These are phyloP conservation scores for Andinoacara biseriatus DNA, from an alignment of 2,113 vertebrate genomes.

Conservation along the genomic window DNA sequence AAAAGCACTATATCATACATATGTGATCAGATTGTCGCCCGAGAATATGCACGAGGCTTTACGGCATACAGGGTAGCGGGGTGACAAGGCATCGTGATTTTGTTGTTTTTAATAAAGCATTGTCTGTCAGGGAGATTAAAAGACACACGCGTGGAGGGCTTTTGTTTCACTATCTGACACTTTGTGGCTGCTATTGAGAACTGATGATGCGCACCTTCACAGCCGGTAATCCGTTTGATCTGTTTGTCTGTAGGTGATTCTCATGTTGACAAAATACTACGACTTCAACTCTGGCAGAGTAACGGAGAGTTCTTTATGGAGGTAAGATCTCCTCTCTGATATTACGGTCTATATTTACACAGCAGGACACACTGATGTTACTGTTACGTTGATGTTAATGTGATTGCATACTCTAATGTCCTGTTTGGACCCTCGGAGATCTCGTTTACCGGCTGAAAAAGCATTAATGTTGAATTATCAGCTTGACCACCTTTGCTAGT, in stretches of 20 bases:
- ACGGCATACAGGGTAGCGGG: not conserved
- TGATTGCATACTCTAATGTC: not conserved
- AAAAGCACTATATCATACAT: not conserved
- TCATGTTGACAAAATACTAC: constrained; percentile 95
- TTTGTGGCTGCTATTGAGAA: constrained; percentile 16
- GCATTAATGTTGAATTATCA: not conserved
- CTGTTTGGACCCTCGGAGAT: not conserved
- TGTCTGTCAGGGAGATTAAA: constrained; percentile 40
- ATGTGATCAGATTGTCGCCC: constrained; percentile 15
- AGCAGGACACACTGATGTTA: constrained; percentile 1
- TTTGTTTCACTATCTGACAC: constrained; percentile 20
- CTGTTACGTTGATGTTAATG: not conserved
- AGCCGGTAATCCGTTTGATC: constrained; percentile 52
- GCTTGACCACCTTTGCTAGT: not conserved
- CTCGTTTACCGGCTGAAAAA: not conserved
- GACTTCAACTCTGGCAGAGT: constrained; percentile 95
- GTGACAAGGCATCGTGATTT: constrained; percentile 24
- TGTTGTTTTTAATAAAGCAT: constrained; percentile 44
- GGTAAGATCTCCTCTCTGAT: constrained; percentile 77
- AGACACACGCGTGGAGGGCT: constrained; percentile 1
- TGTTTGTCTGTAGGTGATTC: constrained; percentile 89
- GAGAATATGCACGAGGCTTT: constrained; percentile 11
- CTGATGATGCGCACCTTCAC: not conserved
- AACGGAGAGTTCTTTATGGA: constrained; percentile 95
- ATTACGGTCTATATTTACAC: not conserved